These are phyloP conservation scores for Cheilosia variabilis DNA, from an alignment of 2,888 invertebrate species.

Conservation along the genomic window DNA sequence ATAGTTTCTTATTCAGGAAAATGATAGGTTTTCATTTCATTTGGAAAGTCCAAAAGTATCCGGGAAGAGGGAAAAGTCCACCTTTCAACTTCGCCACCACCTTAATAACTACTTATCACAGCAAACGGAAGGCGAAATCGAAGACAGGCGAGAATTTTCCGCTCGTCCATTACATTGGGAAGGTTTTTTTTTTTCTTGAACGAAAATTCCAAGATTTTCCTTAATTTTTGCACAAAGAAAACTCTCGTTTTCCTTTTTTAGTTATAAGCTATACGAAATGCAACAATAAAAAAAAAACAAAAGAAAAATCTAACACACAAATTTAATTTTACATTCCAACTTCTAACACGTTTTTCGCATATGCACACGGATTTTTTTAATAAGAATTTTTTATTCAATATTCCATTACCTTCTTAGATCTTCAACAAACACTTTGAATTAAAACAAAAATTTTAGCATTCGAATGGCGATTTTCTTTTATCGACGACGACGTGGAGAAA, in stretches of 20 bases:
- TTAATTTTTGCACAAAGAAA: not conserved
- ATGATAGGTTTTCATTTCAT: not conserved
- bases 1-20: not conserved
- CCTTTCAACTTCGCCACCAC: not conserved
- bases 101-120: not conserved
- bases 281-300: conserved; percentile 2
- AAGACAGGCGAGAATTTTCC: conserved; percentile 47
- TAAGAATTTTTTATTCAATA: conserved; percentile 13
- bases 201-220: not conserved
- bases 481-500: conserved; percentile 71
- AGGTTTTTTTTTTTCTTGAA: not conserved
- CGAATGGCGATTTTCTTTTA: conserved; percentile 61
- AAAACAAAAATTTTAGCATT: conserved; percentile 57
- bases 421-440: conserved; percentile 67
- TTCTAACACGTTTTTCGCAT: conserved; percentile 67
- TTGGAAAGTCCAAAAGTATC: not conserved
- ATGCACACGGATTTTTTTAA: conserved; percentile 43
- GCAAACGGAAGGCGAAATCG: conserved; percentile 2
- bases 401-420: conserved; percentile 33
- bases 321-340: conserved; percentile 26
- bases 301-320: conserved; percentile 24
- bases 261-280: not conserved
- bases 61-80: conserved; percentile 1
- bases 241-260: conserved; percentile 36
- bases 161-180: conserved; percentile 32